Evolutionary conservation across 2,113 vertebrate species (phyloP).

Genomic region (Lycaon pictus): DNA sequence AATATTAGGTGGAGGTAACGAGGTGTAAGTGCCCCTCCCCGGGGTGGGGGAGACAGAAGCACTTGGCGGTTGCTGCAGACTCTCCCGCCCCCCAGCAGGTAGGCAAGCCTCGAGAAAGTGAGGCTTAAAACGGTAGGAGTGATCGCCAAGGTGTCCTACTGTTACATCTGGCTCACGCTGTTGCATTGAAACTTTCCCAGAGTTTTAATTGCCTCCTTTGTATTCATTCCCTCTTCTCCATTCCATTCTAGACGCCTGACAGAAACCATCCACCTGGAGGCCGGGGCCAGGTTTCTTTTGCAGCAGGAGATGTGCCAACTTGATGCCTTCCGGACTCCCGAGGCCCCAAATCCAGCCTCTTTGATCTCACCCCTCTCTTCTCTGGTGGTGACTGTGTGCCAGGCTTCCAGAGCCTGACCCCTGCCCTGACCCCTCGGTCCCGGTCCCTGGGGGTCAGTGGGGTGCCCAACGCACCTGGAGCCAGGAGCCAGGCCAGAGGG

Average conservation of each 20-base stretch:
- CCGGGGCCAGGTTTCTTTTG: neutral
- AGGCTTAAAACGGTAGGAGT: neutral
- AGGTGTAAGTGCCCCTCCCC: neutral
- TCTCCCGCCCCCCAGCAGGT: accelerated
- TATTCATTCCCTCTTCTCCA: neutral
- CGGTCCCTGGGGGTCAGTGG: accelerated
- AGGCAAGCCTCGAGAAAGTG: neutral
- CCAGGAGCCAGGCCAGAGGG: neutral
- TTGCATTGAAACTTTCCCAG: conserved; percentile 7
- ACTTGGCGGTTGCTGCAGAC: neutral
- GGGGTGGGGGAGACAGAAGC: neutral
- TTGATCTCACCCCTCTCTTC: neutral
- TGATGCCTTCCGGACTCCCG: neutral
- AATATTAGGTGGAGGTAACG: accelerated
- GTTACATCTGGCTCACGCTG: neutral
- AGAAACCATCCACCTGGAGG: neutral
- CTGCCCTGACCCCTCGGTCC: accelerated
- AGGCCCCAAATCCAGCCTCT: neutral
- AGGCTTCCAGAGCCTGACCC: neutral
- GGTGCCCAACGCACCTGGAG: accelerated
- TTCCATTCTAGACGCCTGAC: neutral
- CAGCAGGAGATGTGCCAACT: neutral
- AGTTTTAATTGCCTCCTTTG: neutral
- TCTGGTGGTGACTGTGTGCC: accelerated
- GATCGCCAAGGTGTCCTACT: neutral